Conservation (phyloP, 53 echinoderm and acorn worm species). For the Echinarachnius parma region DNA sequence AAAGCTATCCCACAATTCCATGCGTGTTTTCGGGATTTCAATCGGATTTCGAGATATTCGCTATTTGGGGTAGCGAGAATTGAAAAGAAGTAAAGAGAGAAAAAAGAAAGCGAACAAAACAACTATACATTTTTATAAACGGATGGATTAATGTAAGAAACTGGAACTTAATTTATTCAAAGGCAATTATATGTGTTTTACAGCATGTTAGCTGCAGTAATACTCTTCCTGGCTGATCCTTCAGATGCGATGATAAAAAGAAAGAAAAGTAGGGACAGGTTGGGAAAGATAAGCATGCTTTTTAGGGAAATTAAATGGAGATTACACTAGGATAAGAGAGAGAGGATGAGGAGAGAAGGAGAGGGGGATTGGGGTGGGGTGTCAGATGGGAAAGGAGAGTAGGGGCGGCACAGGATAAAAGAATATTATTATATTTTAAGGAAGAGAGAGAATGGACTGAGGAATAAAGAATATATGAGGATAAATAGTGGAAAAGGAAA, state of each 20-base stretch:
- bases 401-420: constrained; percentile 5
- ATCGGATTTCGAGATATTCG: no score
- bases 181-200: no score
- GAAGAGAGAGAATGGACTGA: not conserved
- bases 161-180: no score
- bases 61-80: no score
- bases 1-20: no score
- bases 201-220: no score
- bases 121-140: no score
- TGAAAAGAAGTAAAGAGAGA: no score
- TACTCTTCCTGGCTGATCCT: no score
- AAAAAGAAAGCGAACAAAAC: no score
- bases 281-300: not conserved
- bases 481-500: not conserved
- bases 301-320: constrained; percentile 1
- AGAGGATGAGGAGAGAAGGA: constrained; percentile 5
- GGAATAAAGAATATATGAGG: not conserved
- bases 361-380: constrained; percentile 3
- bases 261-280: not conserved
- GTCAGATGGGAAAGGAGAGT: not conserved
- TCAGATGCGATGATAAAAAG: not conserved
- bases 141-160: no score
- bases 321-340: not conserved
- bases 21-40: no score
- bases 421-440: not conserved